A percentile compares a stretch with the other conserved stretches of the same genome.
Conservation (phyloP, 2,888 invertebrate genomes). For the Ctenicera cuprea region DNA sequence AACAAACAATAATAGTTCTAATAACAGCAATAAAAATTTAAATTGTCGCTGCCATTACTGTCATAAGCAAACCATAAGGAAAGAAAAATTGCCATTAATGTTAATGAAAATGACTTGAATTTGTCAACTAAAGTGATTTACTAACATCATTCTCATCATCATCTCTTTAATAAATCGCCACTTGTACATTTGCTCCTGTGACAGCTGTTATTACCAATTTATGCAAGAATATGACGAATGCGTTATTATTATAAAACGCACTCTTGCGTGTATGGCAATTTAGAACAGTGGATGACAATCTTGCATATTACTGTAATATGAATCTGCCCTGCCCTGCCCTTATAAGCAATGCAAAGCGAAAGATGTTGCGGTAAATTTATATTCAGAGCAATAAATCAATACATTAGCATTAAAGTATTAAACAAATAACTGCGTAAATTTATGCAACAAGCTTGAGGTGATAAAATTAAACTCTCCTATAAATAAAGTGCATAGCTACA, state of each 20-base stretch:
- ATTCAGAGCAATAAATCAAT: neutral
- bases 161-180: neutral
- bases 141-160: slow-evolving; percentile 3
- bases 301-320: too few species aligned
- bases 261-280: neutral
- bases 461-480: slow-evolving; percentile 17
- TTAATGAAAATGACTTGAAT: slow-evolving; percentile 1
- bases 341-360: too few species aligned
- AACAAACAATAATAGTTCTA: too few species aligned
- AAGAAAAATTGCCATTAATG: neutral
- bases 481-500: neutral
- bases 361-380: neutral
- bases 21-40: too few species aligned
- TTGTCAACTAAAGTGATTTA: slow-evolving; percentile 7
- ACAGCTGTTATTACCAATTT: neutral
- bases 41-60: neutral
- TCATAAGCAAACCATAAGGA: neutral
- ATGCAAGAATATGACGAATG: slow-evolving; percentile 2
- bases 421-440: slow-evolving; percentile 9
- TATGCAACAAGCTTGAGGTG: slow-evolving; percentile 1
- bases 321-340: too few species aligned
- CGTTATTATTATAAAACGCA: neutral
- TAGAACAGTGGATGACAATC: neutral
- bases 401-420: slow-evolving; percentile 4
- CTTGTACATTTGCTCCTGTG: neutral